Percentiles rank a stretch among this genome's conserved stretches.
These are phyloP conservation scores for Rhabdomys dilectus DNA, from an alignment of 2,113 vertebrate genomes.

Conservation along the genomic window DNA sequence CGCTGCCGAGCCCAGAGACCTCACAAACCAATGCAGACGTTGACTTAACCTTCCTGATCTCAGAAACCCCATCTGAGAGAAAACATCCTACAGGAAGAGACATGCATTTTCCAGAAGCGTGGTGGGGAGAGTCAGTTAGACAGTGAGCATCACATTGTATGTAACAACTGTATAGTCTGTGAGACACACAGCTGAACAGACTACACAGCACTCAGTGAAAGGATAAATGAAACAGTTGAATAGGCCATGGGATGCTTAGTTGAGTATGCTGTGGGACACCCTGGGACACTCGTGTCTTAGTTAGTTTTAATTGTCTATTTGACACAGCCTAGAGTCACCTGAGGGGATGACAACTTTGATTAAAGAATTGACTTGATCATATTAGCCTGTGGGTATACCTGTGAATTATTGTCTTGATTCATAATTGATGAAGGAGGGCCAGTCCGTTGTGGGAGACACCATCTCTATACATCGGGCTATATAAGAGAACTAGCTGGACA, in stretches of 20 bases:
- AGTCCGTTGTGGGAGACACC: not conserved
- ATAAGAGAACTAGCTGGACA: not conserved
- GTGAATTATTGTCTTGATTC: not conserved
- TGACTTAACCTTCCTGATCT: not conserved
- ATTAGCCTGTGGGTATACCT: not conserved
- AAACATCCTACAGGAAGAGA: not conserved
- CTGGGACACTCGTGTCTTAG: not conserved
- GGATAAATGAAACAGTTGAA: too few relatives aligned
- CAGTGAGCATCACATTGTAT: too few relatives aligned
- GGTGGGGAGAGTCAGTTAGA: not conserved
- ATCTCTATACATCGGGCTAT: not conserved
- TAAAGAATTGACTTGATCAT: not conserved
- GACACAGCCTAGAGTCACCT: not conserved
- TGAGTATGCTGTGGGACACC: not conserved
- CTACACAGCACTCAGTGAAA: not conserved
- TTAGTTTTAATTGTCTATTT: not conserved
- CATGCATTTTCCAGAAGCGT: not conserved
- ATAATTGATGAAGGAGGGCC: not conserved
- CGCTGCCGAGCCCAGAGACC: not conserved
- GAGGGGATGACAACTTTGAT: not conserved
- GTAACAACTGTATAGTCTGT: not conserved
- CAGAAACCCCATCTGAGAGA: not conserved
- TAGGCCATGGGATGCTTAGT: not conserved
- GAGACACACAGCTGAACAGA: not conserved
- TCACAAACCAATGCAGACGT: not conserved